Evolutionary conservation across 2,797 vertebrate species (phyloP), one percentile per base, ranked within the genome.

Genomic region (Meda fulgida): DNA sequence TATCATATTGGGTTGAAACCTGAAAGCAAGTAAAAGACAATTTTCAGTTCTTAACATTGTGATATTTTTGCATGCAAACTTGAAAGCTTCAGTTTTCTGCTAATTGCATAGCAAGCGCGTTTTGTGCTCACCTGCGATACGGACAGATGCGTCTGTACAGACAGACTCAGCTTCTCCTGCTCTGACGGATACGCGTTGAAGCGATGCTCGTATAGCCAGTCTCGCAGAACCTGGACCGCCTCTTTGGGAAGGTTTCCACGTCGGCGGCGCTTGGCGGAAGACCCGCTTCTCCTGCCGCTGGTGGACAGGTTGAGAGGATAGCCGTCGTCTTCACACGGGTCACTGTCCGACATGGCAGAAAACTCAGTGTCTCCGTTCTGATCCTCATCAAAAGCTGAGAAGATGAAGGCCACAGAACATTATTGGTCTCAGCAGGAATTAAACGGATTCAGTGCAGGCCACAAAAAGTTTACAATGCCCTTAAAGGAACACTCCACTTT

Each of bases 101-200:
- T 11, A 48, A 29, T 1, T 19, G 26, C n/a, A 48, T 29, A n/a
- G 1, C 18, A 29, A 31, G 19, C 0, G 2, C 0, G 46, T 53
- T 7, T 23, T 2, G 6, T 34, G 63, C 90, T 93, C 80, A 99
- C 98, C 97, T 99, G 98, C 75, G 99, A 95, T 89, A 97, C 96
- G 0, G 98, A 98, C 84, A 99, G 96, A 88, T 94, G 96, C 84
- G 98, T 98, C 91, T 97, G 96, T 26, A 93, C 95, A 0, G 97
- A 97, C 85, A 99, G 94, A 83, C 96, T 96, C 83, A 96, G 95
- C 81, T 99, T 99, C 95, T 99, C 98, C 90, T 97, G 96, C 91
- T 99, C 98, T 0, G 98, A 98, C 0, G 98, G 98, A 89, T 99
- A 99, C 36, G 98, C 97, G 0, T 99, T 98, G 93, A 97, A 97